Evolutionary conservation across 2,113 vertebrate species (phyloP).

Genomic region (Strix uralensis): DNA sequence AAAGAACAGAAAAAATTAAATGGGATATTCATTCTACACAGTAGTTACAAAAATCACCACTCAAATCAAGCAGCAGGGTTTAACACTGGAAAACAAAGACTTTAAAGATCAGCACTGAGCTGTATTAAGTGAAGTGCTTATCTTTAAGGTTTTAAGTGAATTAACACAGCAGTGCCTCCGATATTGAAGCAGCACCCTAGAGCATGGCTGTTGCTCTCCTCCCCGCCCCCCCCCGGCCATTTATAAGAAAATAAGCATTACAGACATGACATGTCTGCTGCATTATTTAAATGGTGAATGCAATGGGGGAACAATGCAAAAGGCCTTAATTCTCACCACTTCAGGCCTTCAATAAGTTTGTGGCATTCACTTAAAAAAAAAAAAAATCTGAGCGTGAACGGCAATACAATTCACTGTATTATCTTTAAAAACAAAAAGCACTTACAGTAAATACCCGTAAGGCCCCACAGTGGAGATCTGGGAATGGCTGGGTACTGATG

Average conservation of each 20-base stretch:
- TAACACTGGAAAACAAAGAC: not conserved
- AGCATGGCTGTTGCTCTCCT: not conserved
- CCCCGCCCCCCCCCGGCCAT: rapidly evolving
- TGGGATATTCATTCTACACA: not conserved
- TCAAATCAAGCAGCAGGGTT: not conserved
- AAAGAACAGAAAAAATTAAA: not conserved
- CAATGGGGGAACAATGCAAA: not conserved
- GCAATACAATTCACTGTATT: not conserved
- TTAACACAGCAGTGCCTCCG: not conserved
- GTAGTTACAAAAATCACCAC: not conserved
- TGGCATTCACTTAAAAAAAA: not conserved
- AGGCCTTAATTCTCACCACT: not conserved
- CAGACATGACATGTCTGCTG: not conserved
- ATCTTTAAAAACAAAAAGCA: not conserved
- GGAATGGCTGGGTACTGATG: constrained; percentile 93
- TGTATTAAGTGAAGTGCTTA: not conserved
- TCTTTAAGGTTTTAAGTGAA: not conserved
- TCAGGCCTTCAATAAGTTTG: not conserved
- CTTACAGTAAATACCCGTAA: constrained; percentile 89
- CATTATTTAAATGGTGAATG: not conserved
- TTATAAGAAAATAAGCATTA: not conserved
- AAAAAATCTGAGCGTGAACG: not conserved
- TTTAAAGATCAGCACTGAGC: no score
- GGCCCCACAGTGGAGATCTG: constrained; percentile 89
- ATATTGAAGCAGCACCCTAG: not conserved